These are phyloP conservation scores for Drosophila nannoptera DNA, from an alignment of 1,140 invertebrate genomes.

Conservation along the genomic window DNA sequence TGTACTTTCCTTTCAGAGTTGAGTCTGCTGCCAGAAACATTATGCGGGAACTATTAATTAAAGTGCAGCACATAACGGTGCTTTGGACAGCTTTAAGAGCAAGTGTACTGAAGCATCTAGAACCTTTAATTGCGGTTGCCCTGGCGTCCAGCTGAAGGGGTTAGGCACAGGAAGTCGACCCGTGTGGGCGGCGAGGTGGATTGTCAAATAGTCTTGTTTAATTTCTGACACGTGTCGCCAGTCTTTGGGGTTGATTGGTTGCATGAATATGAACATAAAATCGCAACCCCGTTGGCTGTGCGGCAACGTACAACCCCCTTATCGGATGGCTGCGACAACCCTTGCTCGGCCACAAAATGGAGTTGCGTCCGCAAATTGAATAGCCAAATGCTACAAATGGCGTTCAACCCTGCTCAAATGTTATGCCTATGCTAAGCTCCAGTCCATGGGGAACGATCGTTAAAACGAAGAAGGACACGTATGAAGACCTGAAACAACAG, in stretches of 20 bases:
- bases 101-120: not conserved
- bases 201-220: constrained; percentile 68
- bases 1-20: no score
- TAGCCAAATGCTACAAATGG: constrained; percentile 45
- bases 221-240: constrained; percentile 61
- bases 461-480: constrained; percentile 15
- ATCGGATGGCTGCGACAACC: constrained; percentile 37
- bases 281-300: constrained; percentile 35
- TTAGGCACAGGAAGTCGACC: not conserved
- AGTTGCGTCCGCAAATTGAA: constrained; percentile 18
- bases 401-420: not conserved
- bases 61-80: not conserved
- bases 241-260: constrained; percentile 26
- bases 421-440: constrained; percentile 15
- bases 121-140: constrained; percentile 14
- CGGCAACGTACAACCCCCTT: constrained; percentile 21
- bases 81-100: not conserved
- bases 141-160: not conserved
- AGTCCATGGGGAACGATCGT: constrained; percentile 48
- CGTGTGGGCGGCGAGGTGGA: constrained; percentile 8
- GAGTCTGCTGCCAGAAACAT: no score
- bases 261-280: constrained; percentile 31
- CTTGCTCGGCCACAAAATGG: constrained; percentile 61
- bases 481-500: not conserved
- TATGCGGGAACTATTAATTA: not conserved